A percentile compares a stretch with the other conserved stretches of the same genome.
phyloP scores from a whole-genome alignment of 2,113 vertebrate species.

The Sprattus sprattus region DNA sequence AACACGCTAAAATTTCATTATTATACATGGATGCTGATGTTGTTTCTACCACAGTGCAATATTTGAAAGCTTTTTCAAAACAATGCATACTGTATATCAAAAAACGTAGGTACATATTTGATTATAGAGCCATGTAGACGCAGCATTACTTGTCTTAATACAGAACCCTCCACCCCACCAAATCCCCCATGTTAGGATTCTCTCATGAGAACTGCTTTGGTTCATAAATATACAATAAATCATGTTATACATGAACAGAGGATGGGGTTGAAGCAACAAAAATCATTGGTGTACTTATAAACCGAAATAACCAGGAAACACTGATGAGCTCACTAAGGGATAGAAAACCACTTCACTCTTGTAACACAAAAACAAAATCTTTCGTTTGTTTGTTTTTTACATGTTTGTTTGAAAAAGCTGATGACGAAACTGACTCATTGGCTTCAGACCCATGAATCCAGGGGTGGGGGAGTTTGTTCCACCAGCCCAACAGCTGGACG shows the following conservation, averaged over 20 bases:
- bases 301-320: background rate
- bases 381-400: background rate
- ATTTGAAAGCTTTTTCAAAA: slow-evolving; percentile 14
- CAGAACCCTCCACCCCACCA: background rate
- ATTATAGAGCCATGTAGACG: slow-evolving; percentile 13
- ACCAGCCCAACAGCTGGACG: slow-evolving; percentile 75
- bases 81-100: slow-evolving; percentile 8
- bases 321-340: slow-evolving; percentile 6
- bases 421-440: slow-evolving; percentile 1
- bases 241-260: background rate
- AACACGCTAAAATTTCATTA: background rate
- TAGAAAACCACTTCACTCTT: slow-evolving; percentile 7
- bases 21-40: background rate
- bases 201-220: slow-evolving; percentile 8
- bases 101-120: background rate
- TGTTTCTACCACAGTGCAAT: slow-evolving; percentile 4
- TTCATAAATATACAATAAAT: slow-evolving; percentile 9
- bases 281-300: background rate
- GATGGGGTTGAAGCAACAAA: slow-evolving; percentile 5
- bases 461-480: slow-evolving; percentile 75
- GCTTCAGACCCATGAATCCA: slow-evolving; percentile 76
- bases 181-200: background rate
- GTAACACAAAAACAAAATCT: slow-evolving; percentile 19
- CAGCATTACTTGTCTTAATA: slow-evolving; percentile 4
- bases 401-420: background rate